Conservation (phyloP, 2,888 invertebrate genomes). For the Andrena trimmerana region DNA sequence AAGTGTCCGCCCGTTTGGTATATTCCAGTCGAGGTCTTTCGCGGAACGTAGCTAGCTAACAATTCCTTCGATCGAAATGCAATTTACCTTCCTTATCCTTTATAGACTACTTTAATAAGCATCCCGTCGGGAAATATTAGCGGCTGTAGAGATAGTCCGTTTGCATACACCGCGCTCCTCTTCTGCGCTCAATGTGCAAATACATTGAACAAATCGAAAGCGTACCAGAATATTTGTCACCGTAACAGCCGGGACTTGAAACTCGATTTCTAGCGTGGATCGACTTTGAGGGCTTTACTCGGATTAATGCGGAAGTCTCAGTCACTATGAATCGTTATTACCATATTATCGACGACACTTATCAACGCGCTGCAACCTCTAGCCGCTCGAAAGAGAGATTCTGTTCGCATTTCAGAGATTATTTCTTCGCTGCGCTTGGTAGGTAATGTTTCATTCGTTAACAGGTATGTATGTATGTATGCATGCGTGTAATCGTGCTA, state of each 20-base stretch:
- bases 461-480: constrained; percentile 57
- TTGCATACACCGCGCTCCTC: background rate
- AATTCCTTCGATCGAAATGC: constrained; percentile 17
- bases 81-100: constrained; percentile 19
- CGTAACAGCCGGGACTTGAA: background rate
- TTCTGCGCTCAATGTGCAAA: background rate
- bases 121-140: constrained; percentile 8
- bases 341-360: constrained; percentile 82
- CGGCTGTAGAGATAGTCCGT: constrained; percentile 9
- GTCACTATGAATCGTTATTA: constrained; percentile 81
- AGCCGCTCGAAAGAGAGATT: constrained; percentile 71
- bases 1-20: constrained; percentile 50
- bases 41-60: constrained; percentile 7
- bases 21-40: constrained; percentile 27
- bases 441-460: constrained; percentile 81
- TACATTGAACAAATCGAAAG: background rate
- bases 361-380: constrained; percentile 73
- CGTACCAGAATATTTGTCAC: background rate
- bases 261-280: constrained; percentile 59
- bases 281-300: constrained; percentile 68
- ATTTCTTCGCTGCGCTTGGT: constrained; percentile 71
- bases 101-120: constrained; percentile 22
- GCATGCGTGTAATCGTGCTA: constrained; percentile 78
- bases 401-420: constrained; percentile 78
- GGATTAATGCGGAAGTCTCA: constrained; percentile 77